Base-by-base conservation (phyloP, 2,113 vertebrate species). In the Lycaon pictus region DNA sequence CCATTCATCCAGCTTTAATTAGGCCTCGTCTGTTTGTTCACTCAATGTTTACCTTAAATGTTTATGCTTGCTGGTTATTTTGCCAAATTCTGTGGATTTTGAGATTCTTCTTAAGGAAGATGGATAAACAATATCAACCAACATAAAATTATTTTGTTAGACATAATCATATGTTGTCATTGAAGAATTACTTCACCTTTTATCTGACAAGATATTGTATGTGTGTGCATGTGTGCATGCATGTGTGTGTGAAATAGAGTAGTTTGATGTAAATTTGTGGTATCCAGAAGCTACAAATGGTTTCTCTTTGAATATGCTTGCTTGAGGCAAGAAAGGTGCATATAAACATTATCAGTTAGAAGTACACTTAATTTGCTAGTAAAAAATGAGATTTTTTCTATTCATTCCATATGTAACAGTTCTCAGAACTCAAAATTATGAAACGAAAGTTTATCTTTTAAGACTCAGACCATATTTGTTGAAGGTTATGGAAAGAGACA, bases 401-500 rank as follows among this genome's bases (percentile, higher is more conserved):
- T 72, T 22, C 22, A 67, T 11, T 93, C 13, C 22, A 69, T 71
- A 71, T 80, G 15, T 53, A 82, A 90, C 16, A 20, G 8, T 76
- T 86, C 4, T 82, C 15, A 32, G 96, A 84, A 92, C 7, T 65
- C 7, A 95, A 93, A 88, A 55, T 83, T 69, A 25, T 79, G 53
- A 60, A 92, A 72, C n/a, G 48, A 95, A 6, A 48, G 4, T 19
- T 55, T 35, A 48, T 43, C 82, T 77, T 88, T 92, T 86, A 71
- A 80, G 19, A 93, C 12, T 20, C 7, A 89, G 48, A 85, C 20
- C 27, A 32, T 79, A 80, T 56, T 94, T 92, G 48, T 82, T 60
- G 71, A 93, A 69, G 37, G 23, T 90, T 95, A 87, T 20, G 7
- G 51, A 92, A 96, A 43, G 51, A 96, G 43, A 79, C 43, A 53